Evolutionary conservation across 1,140 invertebrate genomes (phyloP), one percentile per base, ranked within the genome.

Genomic region (Drosophila willistoni): DNA sequence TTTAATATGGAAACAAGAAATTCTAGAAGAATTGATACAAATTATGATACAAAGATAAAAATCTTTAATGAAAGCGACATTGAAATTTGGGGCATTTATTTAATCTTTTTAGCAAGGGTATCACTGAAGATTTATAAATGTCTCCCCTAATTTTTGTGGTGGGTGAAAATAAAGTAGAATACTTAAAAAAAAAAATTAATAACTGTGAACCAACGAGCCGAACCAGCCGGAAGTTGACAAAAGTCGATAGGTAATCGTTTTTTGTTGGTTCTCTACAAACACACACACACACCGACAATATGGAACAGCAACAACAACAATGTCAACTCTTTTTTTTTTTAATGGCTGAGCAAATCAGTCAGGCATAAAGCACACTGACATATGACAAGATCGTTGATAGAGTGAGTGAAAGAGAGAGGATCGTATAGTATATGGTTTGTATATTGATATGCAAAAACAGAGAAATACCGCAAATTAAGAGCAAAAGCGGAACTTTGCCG

Each of bases 341-440:
- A 68, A 71, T 68, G 55, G 71, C 42, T 70, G 54, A 71, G 64
- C 51, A 62, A 73, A 67, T 79, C 83, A 86, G 76, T 86, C 72
- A 89, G 69, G 79, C 83, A 83, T 83, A 77, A 79, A 86, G 84
- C 68, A 73, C 83, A 89, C 89, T 86, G 83, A 89, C 83, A 86
- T 86, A 86, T 68, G 81, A 64, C 68, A 64, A 85, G 78, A 85
- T 83, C 81, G 74, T 71, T 72, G 65, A 54, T 39, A 55, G 17
- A 60, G 13, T 71, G 64, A 51, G 64, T 65, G 41, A 80, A 60
- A 64, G 63, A 77, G 57, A 19, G 33, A 54, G 57, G 39, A 36
- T 59, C 17, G 63, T 0, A n/a, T 57, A 68, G 34, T 63, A 69
- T 64, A 51, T 64, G 69, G 67, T 57, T 67, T 56, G 64, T 72